These are phyloP conservation scores for Trachelus stipa DNA, from an alignment of 2,888 invertebrate species.

Conservation along the genomic window DNA sequence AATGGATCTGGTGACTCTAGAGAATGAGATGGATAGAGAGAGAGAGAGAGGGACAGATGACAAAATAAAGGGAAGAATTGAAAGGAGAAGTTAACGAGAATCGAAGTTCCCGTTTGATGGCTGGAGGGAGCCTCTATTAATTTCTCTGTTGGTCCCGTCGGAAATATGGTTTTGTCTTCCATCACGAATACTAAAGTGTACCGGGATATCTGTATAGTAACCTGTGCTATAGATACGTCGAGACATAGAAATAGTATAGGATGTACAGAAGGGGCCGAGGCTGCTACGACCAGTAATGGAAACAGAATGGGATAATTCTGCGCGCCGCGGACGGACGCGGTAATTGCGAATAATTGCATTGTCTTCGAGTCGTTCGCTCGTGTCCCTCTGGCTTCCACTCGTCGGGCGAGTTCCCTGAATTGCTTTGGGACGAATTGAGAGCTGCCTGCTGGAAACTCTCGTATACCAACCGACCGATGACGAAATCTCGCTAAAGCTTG, in stretches of 20 bases:
- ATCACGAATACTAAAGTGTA: neutral
- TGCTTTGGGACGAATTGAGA: constrained; percentile 56
- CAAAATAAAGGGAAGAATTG: neutral
- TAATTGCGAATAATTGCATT: constrained; percentile 67
- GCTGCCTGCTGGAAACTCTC: constrained; percentile 47
- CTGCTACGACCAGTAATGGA: constrained; percentile 53
- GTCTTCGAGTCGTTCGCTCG: constrained; percentile 62
- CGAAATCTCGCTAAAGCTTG: constrained; percentile 33
- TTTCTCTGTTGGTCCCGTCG: constrained; percentile 32
- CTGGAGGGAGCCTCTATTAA: constrained; percentile 26
- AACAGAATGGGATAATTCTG: constrained; percentile 63
- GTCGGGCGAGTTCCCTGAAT: constrained; percentile 38
- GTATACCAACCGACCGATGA: constrained; percentile 32
- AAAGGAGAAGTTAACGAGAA: neutral
- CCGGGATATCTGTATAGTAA: neutral
- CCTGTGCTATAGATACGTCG: neutral
- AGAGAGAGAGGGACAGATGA: neutral
- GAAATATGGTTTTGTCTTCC: neutral
- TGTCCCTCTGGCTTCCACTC: constrained; percentile 32
- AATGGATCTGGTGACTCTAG: neutral
- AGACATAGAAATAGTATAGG: neutral
- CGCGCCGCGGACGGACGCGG: constrained; percentile 59
- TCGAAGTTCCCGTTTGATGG: neutral
- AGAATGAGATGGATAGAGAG: neutral
- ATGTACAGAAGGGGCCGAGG: neutral